Percentiles rank a stretch among this genome's conserved stretches.
Evolutionary conservation across 1,140 invertebrate species (phyloP).

Genomic region (Dreissena rostriformis): DNA sequence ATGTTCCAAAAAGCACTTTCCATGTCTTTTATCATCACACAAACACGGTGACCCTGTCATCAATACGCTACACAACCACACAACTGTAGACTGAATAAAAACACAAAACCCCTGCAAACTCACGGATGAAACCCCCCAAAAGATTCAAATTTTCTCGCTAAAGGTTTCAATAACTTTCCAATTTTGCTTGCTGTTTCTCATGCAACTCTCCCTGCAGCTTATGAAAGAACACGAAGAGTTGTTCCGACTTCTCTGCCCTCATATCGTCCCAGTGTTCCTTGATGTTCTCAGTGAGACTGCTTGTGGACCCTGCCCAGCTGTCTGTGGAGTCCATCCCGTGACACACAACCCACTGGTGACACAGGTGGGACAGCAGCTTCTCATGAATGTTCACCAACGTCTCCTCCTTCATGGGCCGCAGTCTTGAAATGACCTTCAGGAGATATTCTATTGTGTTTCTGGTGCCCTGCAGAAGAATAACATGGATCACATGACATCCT

Average conservation of each 20-base stretch:
- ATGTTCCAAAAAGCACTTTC: too few relatives aligned
- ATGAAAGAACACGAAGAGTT: conserved; percentile 43
- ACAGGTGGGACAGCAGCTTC: conserved; percentile 51
- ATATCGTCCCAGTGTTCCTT: conserved; percentile 51
- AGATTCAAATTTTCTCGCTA: too few relatives aligned
- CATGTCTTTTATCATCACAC: too few relatives aligned
- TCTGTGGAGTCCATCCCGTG: not conserved
- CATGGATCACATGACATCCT: too few relatives aligned
- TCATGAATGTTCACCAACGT: conserved; percentile 30
- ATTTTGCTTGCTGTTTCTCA: not conserved
- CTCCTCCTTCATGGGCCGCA: conserved; percentile 42
- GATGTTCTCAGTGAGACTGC: not conserved
- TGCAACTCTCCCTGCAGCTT: conserved; percentile 12
- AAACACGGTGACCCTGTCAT: too few relatives aligned
- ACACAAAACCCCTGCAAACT: too few relatives aligned
- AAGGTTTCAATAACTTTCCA: not conserved
- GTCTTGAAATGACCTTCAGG: conserved; percentile 38
- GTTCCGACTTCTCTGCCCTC: conserved; percentile 6
- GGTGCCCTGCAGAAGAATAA: conserved; percentile 30
- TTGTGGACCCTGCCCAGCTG: conserved; percentile 1
- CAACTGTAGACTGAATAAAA: too few relatives aligned
- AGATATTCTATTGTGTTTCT: conserved; percentile 41
- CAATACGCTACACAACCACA: too few relatives aligned
- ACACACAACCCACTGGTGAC: conserved; percentile 48
- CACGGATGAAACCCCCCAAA: too few relatives aligned